Evolutionary conservation across 1,140 invertebrate species (phyloP).

Genomic region (Aphis craccivora): DNA sequence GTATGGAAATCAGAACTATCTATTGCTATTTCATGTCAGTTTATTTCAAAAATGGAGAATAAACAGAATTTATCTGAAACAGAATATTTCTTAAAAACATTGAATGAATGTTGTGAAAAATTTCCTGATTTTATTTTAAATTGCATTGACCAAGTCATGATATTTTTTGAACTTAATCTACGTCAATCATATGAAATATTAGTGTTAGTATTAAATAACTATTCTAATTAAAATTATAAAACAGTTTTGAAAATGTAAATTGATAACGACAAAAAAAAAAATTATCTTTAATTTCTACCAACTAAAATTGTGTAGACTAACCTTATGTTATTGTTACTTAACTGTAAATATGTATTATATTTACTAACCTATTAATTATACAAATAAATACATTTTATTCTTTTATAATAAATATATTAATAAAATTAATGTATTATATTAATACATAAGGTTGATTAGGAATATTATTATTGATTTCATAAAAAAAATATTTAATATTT

Average conservation of each 20-base stretch:
- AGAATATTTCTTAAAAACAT: conserved; percentile 29
- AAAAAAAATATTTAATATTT: background rate
- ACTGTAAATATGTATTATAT: background rate
- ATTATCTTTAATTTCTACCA: background rate
- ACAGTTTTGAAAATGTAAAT: background rate
- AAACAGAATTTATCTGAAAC: background rate
- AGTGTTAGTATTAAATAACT: background rate
- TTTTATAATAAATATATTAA: too few relatives aligned
- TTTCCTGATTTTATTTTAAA: conserved; percentile 26
- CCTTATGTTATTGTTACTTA: background rate
- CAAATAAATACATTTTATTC: too few relatives aligned
- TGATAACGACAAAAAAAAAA: background rate
- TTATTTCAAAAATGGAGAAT: background rate
- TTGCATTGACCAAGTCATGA: background rate
- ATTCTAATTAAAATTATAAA: background rate
- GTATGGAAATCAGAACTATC: background rate
- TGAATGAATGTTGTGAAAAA: conserved; percentile 36
- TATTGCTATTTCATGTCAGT: background rate
- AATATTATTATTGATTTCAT: background rate
- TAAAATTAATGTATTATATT: background rate
- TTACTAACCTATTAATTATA: too few relatives aligned
- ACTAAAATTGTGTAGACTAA: background rate
- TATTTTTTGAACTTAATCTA: conserved; percentile 24
- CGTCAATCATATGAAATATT: background rate
- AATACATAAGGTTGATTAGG: background rate